Evolutionary conservation across 2,113 vertebrate genomes (phyloP), one percentile per base, ranked within the genome.

Genomic region (Lamprotornis superbus): DNA sequence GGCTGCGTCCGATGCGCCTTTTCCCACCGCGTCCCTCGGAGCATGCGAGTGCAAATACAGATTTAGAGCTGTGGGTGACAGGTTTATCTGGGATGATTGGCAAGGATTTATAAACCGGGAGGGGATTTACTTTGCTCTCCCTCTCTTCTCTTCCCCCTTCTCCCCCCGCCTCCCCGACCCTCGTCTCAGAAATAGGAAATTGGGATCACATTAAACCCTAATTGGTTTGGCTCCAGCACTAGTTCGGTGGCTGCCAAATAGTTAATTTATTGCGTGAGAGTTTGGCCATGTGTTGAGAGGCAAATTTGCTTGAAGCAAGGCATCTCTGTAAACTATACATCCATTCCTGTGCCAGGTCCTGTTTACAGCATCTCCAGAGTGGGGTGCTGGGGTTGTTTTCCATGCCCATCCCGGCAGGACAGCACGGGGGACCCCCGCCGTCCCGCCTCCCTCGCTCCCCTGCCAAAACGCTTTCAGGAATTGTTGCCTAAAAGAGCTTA

Each of bases 191-290:
- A 97, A 95, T 96, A 97, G 95, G 96, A 97, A 97, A 96, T 97
- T 97, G 95, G 94, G 93, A 97, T 97, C 95, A 87, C 89, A 94
- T 97, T 97, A 96, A 97, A 83, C 70, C 88, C 94, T 97, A 97
- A 97, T 97, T 98, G 97, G 94, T 97, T 97, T 97, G 96, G 97
- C 96, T 97, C 93, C 93, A 97, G 93, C 37, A 4, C 91, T 91
- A 30, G 80, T 69, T 96, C 53, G 5, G 93, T 49, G 93, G 87
- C 94, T 97, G 91, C 96, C 95, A 95, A 97, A 97, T 87, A 97
- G 97, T 97, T 98, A 97, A 97, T 97, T 97, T 97, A 96, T 97
- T 96, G 91, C 94, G 94, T 97, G 95, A 97, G 96, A 97, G 91
- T 96, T 97, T 97, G 95, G 95, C 96, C 74, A 59, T 97, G 92